Percentiles rank a stretch among this genome's conserved stretches.
phyloP scores from a whole-genome alignment of 2,888 invertebrate genomes.

The Tubiluchus corallicola region DNA sequence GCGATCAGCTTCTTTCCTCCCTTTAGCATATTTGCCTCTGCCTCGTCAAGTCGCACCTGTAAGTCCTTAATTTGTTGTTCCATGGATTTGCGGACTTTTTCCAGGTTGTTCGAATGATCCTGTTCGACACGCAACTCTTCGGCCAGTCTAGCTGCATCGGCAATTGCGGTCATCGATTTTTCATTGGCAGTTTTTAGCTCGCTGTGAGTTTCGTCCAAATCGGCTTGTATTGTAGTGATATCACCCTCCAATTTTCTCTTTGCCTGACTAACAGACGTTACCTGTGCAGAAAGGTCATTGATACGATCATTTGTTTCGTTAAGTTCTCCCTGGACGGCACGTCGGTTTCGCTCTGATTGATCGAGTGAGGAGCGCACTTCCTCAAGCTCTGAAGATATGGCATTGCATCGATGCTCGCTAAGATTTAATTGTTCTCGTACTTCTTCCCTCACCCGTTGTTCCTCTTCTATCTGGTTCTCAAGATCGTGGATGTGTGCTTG shows the following conservation, averaged over 20 bases:
- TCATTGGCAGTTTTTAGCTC: constrained; percentile 98
- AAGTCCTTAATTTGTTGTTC: constrained; percentile 98
- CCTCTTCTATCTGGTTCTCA: constrained; percentile 85
- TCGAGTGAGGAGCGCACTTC: constrained; percentile 92
- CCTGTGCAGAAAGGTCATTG: constrained; percentile 89
- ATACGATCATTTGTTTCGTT: constrained; percentile 95
- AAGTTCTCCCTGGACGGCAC: constrained; percentile 92
- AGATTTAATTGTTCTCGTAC: constrained; percentile 92
- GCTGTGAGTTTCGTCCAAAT: constrained; percentile 92
- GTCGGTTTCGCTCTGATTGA: constrained; percentile 92
- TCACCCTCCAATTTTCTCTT: constrained; percentile 99
- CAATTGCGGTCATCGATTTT: constrained; percentile 96
- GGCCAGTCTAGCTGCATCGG: constrained; percentile 91
- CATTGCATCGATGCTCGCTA: constrained; percentile 90
- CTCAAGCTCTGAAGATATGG: constrained; percentile 92
- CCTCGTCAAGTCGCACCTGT: constrained; percentile 75
- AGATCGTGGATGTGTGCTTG: neutral
- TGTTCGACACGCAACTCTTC: constrained; percentile 98
- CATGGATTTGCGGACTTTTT: constrained; percentile 92
- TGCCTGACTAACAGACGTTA: constrained; percentile 79
- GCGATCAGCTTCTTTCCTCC: constrained; percentile 98
- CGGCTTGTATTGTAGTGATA: constrained; percentile 92
- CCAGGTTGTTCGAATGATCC: constrained; percentile 94
- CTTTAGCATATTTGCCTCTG: constrained; percentile 90
- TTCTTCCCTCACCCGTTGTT: constrained; percentile 92